A percentile compares a stretch with the other conserved stretches of the same genome.
Evolutionary conservation across 2,113 vertebrate genomes (phyloP).

Genomic region (Rhombomys opimus): DNA sequence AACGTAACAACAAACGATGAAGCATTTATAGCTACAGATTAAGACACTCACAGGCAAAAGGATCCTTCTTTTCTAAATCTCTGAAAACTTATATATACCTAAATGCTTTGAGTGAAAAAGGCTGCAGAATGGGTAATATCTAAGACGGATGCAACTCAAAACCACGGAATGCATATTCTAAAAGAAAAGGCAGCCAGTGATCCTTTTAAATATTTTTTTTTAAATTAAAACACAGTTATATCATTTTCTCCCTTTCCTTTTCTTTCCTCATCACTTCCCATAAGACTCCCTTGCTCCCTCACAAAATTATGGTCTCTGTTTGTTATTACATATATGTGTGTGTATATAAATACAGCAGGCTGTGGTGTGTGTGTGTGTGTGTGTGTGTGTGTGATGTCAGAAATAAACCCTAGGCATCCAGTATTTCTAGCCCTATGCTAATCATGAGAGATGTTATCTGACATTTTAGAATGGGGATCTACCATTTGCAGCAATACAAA

Average conservation of each 20-base stretch:
- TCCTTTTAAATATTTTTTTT: neutral
- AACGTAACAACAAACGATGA: neutral
- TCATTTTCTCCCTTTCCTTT: neutral
- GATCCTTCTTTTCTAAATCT: conserved; percentile 40
- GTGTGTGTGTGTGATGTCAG: neutral
- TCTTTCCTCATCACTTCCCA: neutral
- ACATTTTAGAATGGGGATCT: neutral
- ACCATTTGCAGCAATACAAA: neutral
- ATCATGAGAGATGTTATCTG: neutral
- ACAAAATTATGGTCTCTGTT: neutral
- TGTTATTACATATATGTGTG: neutral
- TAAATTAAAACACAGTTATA: neutral
- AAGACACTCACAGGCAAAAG: conserved; percentile 23
- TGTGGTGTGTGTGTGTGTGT: neutral
- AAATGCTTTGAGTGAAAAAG: conserved; percentile 28
- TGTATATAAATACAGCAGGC: neutral
- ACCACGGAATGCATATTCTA: neutral
- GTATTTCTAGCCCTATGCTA: neutral
- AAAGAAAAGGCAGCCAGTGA: neutral
- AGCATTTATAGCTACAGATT: neutral
- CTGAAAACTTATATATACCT: neutral
- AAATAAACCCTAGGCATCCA: neutral
- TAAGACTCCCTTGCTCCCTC: neutral
- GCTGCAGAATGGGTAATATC: neutral
- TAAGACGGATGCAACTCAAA: conserved; percentile 17